Base-by-base conservation (phyloP, 2,888 invertebrate genomes). In the Spicauda simplicius region DNA sequence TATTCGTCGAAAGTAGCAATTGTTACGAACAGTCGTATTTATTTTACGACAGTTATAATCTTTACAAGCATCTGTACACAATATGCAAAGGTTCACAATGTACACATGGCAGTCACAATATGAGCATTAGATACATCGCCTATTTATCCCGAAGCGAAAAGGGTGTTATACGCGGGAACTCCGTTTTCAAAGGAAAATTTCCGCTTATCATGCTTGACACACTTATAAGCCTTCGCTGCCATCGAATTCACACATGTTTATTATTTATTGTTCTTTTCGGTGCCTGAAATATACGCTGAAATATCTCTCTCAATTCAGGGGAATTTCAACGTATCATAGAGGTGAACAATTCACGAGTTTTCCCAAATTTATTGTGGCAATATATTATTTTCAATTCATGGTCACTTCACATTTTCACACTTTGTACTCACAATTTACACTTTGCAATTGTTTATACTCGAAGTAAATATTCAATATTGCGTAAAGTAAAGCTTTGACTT, bases 191-290 rank as follows among this genome's bases (percentile, higher is more conserved):
- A 86, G 77, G 74, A 83, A 80, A 82, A 83, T 83, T 86, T 84
- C 80, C 81, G 83, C 84, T 86, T 84, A 84, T 85, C 81, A 83
- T 82, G 80, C 84, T 84, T 83, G 84, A 85, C 84, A 83, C 80
- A 81, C 77, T 84, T 84, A 75, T 73, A 72, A 73, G 73, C 69
- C 67, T 56, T 71, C 69, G 70, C 64, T 72, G 76, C 71, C 63
- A 72, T 75, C 71, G 75, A 70, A 72, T 72, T 77, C 73, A 68
- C 70, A 71, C 71, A 71, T 71, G 70, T 73, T 73, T 68, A 57
- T 20, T 63, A 57, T 68, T 59, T 62, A 64, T 54, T 41, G 62
- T 69, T 61, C 50, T 57, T 56, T 63, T 63, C 18, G 48, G 18
- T 55, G 14, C 8, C 18, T 7, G 5, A 18, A 48, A 55, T 55